Percentiles rank a stretch among this genome's conserved stretches.
Conservation (phyloP, 1,140 invertebrate genomes). For the Eciton burchellii region DNA sequence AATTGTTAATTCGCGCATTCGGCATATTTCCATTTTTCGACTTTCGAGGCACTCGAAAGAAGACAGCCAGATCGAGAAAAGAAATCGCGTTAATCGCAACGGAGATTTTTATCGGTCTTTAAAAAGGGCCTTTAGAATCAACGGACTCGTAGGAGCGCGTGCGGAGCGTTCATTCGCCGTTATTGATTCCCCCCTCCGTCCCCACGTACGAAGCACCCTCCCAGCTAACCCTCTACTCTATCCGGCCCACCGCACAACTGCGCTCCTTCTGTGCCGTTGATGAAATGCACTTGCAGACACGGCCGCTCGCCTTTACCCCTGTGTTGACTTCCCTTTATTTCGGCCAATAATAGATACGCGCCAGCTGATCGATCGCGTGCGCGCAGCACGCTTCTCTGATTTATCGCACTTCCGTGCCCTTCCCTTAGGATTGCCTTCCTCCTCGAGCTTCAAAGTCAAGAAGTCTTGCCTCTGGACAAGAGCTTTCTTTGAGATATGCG, state of each 20-base stretch:
- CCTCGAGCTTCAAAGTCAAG: neutral
- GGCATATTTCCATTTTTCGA: neutral
- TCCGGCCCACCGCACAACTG: slow-evolving; percentile 31
- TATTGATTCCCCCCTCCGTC: slow-evolving; percentile 72
- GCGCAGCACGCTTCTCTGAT: slow-evolving; percentile 73
- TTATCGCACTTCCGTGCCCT: slow-evolving; percentile 65
- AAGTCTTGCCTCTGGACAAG: slow-evolving; percentile 7
- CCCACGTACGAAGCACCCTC: slow-evolving; percentile 45
- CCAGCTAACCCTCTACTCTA: slow-evolving; percentile 29
- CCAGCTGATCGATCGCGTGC: slow-evolving; percentile 74
- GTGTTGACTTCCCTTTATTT: slow-evolving; percentile 77
- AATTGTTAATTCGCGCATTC: neutral
- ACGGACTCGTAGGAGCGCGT: slow-evolving; percentile 73
- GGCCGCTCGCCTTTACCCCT: slow-evolving; percentile 62
- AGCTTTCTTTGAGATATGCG: neutral
- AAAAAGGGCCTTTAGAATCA: slow-evolving; percentile 67
- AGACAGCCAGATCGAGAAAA: slow-evolving; percentile 1
- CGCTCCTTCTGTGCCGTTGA: slow-evolving; percentile 72
- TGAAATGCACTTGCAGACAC: slow-evolving; percentile 79
- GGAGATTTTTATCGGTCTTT: slow-evolving; percentile 67
- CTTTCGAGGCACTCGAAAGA: neutral
- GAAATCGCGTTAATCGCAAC: slow-evolving; percentile 38
- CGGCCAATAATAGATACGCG: slow-evolving; percentile 77
- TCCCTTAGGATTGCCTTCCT: neutral
- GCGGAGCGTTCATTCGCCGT: slow-evolving; percentile 72